Evolutionary conservation across 2,113 vertebrate species (phyloP).

Genomic region (Mirounga angustirostris): DNA sequence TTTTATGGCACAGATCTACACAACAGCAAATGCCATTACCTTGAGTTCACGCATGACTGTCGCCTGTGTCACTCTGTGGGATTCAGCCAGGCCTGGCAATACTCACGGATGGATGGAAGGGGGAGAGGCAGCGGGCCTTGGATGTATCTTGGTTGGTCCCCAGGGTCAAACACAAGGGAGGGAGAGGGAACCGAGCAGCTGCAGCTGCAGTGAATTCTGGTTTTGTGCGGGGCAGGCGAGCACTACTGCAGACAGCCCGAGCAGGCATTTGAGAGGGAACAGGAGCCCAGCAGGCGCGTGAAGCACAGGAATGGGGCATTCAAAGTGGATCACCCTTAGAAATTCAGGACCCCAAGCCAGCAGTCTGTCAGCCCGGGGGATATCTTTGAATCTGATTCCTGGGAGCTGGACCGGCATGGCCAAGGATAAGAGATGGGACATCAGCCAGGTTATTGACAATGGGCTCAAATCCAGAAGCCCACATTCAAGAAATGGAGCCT

Average conservation of each 20-base stretch:
- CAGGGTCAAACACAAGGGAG: neutral
- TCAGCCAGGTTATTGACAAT: neutral
- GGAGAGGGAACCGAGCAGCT: neutral
- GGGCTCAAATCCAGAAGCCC: neutral
- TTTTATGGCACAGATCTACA: neutral
- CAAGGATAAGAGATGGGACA: neutral
- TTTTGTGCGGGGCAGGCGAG: neutral
- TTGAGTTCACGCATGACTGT: slow-evolving; percentile 39
- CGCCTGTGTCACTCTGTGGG: slow-evolving; percentile 52
- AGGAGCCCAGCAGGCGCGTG: neutral
- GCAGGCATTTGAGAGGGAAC: neutral
- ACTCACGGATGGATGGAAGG: neutral
- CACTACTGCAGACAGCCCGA: neutral
- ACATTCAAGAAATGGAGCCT: neutral
- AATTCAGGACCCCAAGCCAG: neutral
- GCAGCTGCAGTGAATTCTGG: neutral
- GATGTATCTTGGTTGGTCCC: neutral
- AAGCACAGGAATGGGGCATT: neutral
- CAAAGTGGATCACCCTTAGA: neutral
- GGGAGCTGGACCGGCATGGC: neutral
- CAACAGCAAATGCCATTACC: slow-evolving; percentile 36
- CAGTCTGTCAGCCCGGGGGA: neutral
- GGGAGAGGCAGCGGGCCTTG: neutral
- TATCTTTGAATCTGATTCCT: neutral
- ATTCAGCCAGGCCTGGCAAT: slow-evolving; percentile 21